A percentile compares a stretch with the other conserved stretches of the same genome.
Conservation (phyloP, 2,888 invertebrate species). For the Hipparchia semele region DNA sequence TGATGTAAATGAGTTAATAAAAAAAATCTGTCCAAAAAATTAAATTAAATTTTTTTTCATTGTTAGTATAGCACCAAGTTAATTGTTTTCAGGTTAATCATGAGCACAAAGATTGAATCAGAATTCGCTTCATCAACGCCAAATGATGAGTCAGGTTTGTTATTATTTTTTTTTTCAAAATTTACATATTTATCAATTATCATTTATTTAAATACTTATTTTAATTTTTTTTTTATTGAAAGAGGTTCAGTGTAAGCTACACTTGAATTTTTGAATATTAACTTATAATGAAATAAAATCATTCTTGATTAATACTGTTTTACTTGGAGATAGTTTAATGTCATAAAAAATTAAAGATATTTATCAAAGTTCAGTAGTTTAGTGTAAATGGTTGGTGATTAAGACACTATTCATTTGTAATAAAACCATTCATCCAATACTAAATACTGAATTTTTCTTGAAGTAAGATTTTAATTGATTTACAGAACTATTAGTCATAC, state of each 20-base stretch:
- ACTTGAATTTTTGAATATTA: neutral
- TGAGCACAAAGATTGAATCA: constrained; percentile 74
- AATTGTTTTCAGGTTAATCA: constrained; percentile 77
- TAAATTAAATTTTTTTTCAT: constrained; percentile 10
- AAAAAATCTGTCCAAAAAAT: neutral
- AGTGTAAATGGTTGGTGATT: too few species aligned
- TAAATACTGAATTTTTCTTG: neutral
- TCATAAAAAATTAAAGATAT: too few species aligned
- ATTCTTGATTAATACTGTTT: too few species aligned
- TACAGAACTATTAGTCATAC: neutral
- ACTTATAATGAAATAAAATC: too few species aligned
- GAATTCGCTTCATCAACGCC: constrained; percentile 68
- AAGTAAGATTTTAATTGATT: neutral
- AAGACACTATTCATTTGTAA: too few species aligned
- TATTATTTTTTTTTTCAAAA: constrained; percentile 43
- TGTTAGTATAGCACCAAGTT: constrained; percentile 38
- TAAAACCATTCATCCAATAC: neutral
- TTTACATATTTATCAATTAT: neutral
- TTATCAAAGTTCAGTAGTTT: too few species aligned
- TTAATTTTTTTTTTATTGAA: neutral
- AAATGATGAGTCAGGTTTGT: constrained; percentile 76
- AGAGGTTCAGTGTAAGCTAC: too few species aligned
- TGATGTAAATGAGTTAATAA: too few species aligned
- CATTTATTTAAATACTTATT: too few species aligned
- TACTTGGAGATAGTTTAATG: too few species aligned